phyloP scores from a whole-genome alignment of 2,888 invertebrate genomes.

The Calliphora vomitoria region DNA sequence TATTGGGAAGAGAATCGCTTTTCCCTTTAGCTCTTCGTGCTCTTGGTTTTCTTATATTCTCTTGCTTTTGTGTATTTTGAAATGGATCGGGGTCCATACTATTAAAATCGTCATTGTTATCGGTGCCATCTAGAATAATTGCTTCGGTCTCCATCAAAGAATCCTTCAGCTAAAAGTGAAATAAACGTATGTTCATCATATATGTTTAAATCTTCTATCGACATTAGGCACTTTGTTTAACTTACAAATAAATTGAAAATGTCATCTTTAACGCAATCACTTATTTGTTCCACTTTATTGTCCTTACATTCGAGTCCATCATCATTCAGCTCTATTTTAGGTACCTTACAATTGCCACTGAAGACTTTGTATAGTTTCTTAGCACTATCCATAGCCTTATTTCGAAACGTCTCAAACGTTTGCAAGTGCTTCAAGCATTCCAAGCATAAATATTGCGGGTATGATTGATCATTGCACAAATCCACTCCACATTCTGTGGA shows the following conservation, averaged over 20 bases:
- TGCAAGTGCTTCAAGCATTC: slow-evolving; percentile 76
- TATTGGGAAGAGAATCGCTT: neutral
- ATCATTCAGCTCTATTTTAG: slow-evolving; percentile 76
- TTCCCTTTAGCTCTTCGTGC: slow-evolving; percentile 10
- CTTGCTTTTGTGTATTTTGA: slow-evolving; percentile 57
- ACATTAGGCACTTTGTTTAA: neutral
- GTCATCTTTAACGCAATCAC: slow-evolving; percentile 42
- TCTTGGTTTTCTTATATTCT: slow-evolving; percentile 33
- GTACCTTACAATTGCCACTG: slow-evolving; percentile 33
- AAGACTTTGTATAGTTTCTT: slow-evolving; percentile 76
- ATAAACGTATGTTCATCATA: neutral
- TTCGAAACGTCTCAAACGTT: slow-evolving; percentile 76
- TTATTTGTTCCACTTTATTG: neutral
- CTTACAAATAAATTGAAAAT: slow-evolving; percentile 72
- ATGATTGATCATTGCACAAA: slow-evolving; percentile 64
- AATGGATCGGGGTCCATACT: slow-evolving; percentile 77
- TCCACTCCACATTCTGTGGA: slow-evolving; percentile 51
- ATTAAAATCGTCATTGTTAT: slow-evolving; percentile 39
- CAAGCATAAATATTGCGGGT: slow-evolving; percentile 77
- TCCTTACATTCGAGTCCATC: slow-evolving; percentile 69
- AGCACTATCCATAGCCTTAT: slow-evolving; percentile 75
- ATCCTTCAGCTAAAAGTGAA: slow-evolving; percentile 70
- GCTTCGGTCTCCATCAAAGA: slow-evolving; percentile 77
- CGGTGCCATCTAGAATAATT: slow-evolving; percentile 67
- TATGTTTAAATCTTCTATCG: neutral